Evolutionary conservation across 2,888 invertebrate species (phyloP).

Genomic region (Eupithecia pulchellata): DNA sequence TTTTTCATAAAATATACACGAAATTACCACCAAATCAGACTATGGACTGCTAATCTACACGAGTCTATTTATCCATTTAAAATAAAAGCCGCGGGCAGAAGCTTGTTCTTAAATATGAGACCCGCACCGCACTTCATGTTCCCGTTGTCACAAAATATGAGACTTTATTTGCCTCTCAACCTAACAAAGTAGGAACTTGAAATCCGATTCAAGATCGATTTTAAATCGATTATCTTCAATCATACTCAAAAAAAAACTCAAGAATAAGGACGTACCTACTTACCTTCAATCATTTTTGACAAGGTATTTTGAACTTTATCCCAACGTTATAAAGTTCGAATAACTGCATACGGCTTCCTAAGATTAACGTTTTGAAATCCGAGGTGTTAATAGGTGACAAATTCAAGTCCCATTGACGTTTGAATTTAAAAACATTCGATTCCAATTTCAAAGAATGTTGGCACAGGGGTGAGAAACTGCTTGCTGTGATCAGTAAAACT

Average conservation of each 20-base stretch:
- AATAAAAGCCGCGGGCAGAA: neutral
- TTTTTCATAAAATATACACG: too few species aligned
- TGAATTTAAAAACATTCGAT: constrained; percentile 79
- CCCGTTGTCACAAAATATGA: neutral
- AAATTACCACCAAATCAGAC: too few species aligned
- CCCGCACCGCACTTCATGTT: neutral
- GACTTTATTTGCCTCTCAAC: constrained; percentile 1
- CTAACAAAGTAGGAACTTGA: constrained; percentile 8
- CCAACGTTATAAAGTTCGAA: constrained; percentile 25
- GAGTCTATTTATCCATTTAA: too few species aligned
- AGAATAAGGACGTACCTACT: constrained; percentile 11
- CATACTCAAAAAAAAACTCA: constrained; percentile 24
- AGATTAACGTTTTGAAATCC: constrained; percentile 59
- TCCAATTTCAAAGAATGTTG: constrained; percentile 72
- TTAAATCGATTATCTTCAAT: constrained; percentile 36
- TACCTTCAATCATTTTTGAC: neutral
- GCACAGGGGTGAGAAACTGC: constrained; percentile 47
- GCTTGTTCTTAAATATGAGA: neutral
- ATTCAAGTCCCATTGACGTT: constrained; percentile 68
- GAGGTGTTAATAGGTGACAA: constrained; percentile 67
- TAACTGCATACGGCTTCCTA: constrained; percentile 21
- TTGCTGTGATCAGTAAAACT: neutral
- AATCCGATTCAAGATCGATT: constrained; percentile 31
- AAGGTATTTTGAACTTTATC: constrained; percentile 41
- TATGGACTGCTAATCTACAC: too few species aligned